A percentile compares a stretch with the other conserved stretches of the same genome.
phyloP scores from a whole-genome alignment of 53 echinoderm and acorn worm species.

The Paracentrotus lividus region DNA sequence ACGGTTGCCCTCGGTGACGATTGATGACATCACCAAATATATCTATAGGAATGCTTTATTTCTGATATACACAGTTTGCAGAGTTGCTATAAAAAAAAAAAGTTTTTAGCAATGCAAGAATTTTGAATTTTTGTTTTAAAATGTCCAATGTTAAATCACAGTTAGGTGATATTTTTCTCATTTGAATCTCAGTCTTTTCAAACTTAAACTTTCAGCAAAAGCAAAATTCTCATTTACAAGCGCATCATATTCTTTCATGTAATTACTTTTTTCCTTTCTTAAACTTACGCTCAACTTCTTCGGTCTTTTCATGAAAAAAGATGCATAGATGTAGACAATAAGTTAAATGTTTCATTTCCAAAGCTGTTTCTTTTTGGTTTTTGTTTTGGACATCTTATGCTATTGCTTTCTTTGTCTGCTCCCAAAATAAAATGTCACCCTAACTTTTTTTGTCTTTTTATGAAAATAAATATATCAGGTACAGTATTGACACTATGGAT shows the following conservation, averaged over 20 bases:
- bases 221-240: not conserved
- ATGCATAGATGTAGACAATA: too few relatives aligned
- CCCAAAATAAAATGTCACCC: too few relatives aligned
- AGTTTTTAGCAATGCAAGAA: not conserved
- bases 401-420: too few relatives aligned
- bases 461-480: too few relatives aligned
- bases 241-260: not conserved
- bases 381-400: too few relatives aligned
- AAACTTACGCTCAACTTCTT: not conserved
- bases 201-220: not conserved
- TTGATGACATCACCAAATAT: slow-evolving; percentile 13
- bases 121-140: not conserved
- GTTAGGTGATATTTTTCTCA: not conserved
- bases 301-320: not conserved
- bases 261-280: not conserved
- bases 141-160: not conserved
- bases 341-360: too few relatives aligned
- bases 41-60: slow-evolving; percentile 30
- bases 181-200: not conserved
- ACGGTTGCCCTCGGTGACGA: slow-evolving; percentile 32
- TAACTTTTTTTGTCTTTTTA: too few relatives aligned
- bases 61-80: not conserved
- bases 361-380: too few relatives aligned
- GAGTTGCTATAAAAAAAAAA: not conserved
- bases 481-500: too few relatives aligned